A percentile compares a stretch with the other conserved stretches of the same genome.
phyloP scores from a whole-genome alignment of 2,888 invertebrate species.

The Drosophila ezoana region DNA sequence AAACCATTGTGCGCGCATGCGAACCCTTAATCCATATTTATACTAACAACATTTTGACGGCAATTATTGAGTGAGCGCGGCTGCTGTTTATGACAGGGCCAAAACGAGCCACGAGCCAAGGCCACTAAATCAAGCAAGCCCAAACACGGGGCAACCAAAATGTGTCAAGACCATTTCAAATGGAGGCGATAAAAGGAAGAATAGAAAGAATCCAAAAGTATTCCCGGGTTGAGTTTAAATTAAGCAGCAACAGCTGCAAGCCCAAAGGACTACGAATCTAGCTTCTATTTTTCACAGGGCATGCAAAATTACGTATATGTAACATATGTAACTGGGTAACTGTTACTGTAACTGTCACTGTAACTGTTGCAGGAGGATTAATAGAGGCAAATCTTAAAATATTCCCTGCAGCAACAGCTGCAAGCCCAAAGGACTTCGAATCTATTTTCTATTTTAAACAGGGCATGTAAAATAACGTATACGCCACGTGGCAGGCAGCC shows the following conservation, averaged over 20 bases:
- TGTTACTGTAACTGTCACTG: too few relatives aligned
- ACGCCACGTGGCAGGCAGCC: slow-evolving; percentile 47
- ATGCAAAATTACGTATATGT: slow-evolving; percentile 54
- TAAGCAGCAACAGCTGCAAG: neutral
- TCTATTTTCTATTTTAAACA: neutral
- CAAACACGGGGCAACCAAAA: too few relatives aligned
- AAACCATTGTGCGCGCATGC: slow-evolving; percentile 35
- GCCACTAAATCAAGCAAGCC: too few relatives aligned
- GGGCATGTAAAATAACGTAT: slow-evolving; percentile 45
- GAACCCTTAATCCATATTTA: slow-evolving; percentile 40
- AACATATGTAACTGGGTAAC: too few relatives aligned
- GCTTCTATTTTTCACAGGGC: neutral
- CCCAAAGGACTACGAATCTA: neutral
- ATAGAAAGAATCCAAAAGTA: too few relatives aligned
- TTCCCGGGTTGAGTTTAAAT: too few relatives aligned
- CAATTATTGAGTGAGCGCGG: slow-evolving; percentile 43
- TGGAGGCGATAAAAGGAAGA: too few relatives aligned
- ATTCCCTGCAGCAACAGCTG: neutral
- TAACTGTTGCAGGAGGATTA: too few relatives aligned
- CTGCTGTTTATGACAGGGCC: slow-evolving; percentile 41
- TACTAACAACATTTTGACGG: slow-evolving; percentile 43
- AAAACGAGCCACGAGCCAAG: too few relatives aligned
- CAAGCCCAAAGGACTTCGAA: neutral
- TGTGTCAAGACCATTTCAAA: too few relatives aligned
- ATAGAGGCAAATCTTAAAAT: too few relatives aligned